Conservation (phyloP, 2,888 invertebrate genomes). For the Troides helena region DNA sequence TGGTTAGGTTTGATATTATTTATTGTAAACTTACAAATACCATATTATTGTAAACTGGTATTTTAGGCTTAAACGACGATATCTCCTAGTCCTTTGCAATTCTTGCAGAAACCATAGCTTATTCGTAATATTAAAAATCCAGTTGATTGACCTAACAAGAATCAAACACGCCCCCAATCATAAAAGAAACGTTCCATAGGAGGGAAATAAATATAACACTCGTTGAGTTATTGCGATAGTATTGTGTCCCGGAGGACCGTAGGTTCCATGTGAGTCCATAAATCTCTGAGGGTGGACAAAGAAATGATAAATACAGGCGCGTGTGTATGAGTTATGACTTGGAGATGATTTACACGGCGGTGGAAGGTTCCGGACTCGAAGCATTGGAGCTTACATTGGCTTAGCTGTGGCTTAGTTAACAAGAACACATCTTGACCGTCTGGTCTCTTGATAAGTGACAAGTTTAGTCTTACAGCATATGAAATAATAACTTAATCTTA, state of each 20-base stretch:
- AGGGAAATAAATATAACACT: conserved; percentile 47
- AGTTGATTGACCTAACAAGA: conserved; percentile 23
- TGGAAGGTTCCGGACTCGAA: conserved; percentile 34
- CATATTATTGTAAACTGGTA: too few species aligned
- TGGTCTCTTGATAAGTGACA: background rate
- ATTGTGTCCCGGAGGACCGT: conserved; percentile 43
- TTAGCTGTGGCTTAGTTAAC: background rate
- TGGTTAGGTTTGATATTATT: too few species aligned
- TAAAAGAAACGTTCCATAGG: conserved; percentile 28
- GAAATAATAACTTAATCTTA: too few species aligned
- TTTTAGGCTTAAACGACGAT: too few species aligned
- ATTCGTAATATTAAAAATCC: conserved; percentile 4
- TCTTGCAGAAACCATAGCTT: too few species aligned
- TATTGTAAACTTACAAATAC: too few species aligned
- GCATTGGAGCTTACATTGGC: background rate
- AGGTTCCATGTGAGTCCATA: conserved; percentile 43
- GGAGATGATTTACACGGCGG: conserved; percentile 57
- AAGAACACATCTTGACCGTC: background rate
- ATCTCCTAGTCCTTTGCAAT: too few species aligned
- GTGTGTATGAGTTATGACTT: conserved; percentile 57
- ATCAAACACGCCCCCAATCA: conserved; percentile 20
- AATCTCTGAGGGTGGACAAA: conserved; percentile 66
- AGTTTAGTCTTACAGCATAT: background rate
- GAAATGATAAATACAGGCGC: conserved; percentile 66
- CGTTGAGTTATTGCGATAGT: conserved; percentile 44